Conservation (phyloP, 1,140 invertebrate genomes). For the Drosophila bipectinata region DNA sequence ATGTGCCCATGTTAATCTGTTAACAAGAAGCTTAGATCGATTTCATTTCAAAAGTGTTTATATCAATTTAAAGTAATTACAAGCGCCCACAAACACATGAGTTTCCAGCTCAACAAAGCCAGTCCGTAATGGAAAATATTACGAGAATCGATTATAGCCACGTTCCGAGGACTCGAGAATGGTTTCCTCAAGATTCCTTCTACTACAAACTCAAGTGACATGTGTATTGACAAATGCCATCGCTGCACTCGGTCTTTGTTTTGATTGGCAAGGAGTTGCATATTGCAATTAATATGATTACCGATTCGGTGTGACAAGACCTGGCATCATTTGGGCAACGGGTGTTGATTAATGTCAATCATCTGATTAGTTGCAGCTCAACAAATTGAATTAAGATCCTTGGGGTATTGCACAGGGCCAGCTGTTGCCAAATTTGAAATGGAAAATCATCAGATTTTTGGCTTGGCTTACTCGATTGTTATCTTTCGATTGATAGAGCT, state of each 20-base stretch:
- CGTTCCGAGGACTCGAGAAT: slow-evolving; percentile 36
- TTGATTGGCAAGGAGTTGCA: slow-evolving; percentile 24
- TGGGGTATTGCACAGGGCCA: background rate
- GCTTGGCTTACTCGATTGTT: background rate
- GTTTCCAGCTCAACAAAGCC: slow-evolving; percentile 16
- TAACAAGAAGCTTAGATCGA: slow-evolving; percentile 82
- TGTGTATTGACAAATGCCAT: slow-evolving; percentile 55
- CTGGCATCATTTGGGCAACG: slow-evolving; percentile 34
- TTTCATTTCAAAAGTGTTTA: slow-evolving; percentile 81
- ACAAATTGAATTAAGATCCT: slow-evolving; percentile 33
- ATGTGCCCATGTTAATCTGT: slow-evolving; percentile 72
- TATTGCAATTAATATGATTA: slow-evolving; percentile 66
- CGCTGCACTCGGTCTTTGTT: slow-evolving; percentile 15
- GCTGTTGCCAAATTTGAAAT: background rate
- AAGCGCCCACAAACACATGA: slow-evolving; percentile 69
- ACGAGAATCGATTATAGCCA: slow-evolving; percentile 56
- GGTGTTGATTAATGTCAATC: slow-evolving; percentile 69
- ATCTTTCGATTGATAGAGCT: background rate
- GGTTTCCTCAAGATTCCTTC: background rate
- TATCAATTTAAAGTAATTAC: slow-evolving; percentile 83
- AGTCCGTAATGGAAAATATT: slow-evolving; percentile 46
- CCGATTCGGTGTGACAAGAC: slow-evolving; percentile 44
- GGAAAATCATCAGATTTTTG: background rate
- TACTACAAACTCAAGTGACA: slow-evolving; percentile 20
- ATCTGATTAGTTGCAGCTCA: slow-evolving; percentile 59